Percentiles rank a stretch among this genome's conserved stretches.
These are phyloP conservation scores for Emydocephalus ijimae DNA, from an alignment of 2,113 vertebrate genomes.

Conservation along the genomic window DNA sequence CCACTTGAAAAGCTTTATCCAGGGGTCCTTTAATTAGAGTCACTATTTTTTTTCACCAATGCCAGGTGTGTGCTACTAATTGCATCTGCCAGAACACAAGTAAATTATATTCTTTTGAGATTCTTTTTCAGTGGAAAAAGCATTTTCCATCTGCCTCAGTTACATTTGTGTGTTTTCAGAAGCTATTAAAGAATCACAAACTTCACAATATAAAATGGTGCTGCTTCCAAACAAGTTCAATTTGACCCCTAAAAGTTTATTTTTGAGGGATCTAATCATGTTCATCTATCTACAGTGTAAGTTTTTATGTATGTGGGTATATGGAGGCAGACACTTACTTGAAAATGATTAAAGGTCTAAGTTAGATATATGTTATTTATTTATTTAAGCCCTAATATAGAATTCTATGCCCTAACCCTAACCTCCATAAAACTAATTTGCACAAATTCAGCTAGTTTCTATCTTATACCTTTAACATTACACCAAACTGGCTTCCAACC, in stretches of 20 bases:
- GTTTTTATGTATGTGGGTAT: not conserved
- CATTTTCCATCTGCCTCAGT: not conserved
- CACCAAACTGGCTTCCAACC: not conserved
- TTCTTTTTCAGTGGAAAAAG: slow-evolving; percentile 2
- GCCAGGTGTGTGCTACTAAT: slow-evolving; percentile 13
- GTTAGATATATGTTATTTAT: not conserved
- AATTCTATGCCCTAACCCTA: not conserved
- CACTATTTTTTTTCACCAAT: slow-evolving; percentile 12
- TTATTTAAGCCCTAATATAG: not conserved
- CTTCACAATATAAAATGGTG: not conserved
- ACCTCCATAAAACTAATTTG: not conserved
- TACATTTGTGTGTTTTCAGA: slow-evolving; percentile 13
- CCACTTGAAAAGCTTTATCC: slow-evolving; percentile 5
- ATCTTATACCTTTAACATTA: not conserved
- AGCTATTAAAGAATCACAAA: not conserved
- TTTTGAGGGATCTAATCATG: not conserved
- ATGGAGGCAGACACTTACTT: not conserved
- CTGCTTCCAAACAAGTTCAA: not conserved
- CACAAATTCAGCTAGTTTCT: not conserved
- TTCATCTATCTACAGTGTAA: not conserved
- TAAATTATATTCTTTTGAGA: slow-evolving; percentile 19
- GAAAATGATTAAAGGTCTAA: not conserved
- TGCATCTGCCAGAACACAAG: slow-evolving; percentile 22
- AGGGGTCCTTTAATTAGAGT: slow-evolving; percentile 20
- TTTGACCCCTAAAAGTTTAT: not conserved